Conservation (phyloP, 2,797 vertebrate species). For the Rallus crepitans region DNA sequence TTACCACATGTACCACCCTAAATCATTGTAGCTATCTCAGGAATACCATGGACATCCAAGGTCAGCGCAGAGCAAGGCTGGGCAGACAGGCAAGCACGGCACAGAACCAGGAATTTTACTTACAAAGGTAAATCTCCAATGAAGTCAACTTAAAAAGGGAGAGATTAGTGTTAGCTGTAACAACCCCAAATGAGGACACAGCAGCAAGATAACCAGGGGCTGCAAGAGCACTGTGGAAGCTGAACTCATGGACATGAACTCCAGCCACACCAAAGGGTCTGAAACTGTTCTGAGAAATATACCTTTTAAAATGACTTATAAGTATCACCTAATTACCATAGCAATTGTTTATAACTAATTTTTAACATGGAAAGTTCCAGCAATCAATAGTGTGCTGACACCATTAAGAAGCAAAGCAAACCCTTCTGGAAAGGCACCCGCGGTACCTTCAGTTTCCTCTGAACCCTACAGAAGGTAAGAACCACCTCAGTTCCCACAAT, state of each 20-base stretch:
- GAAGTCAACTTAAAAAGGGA: background rate
- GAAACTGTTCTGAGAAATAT: background rate
- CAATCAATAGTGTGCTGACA: background rate
- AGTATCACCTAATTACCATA: background rate
- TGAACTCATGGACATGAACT: background rate
- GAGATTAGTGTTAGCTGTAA: background rate
- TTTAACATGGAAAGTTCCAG: background rate
- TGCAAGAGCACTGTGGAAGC: background rate
- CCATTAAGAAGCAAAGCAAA: background rate
- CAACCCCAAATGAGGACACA: background rate
- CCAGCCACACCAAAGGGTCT: background rate
- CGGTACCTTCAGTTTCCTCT: background rate
- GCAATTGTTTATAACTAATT: background rate
- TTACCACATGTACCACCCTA: constrained; percentile 5
- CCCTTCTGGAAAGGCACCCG: background rate
- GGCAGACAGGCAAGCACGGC: background rate
- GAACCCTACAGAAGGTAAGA: background rate
- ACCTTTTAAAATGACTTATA: background rate
- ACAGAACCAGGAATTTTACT: background rate
- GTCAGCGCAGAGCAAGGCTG: background rate
- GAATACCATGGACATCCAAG: constrained; percentile 7
- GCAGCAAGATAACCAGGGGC: background rate
- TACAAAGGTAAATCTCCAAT: background rate
- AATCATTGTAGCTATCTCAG: constrained; percentile 50
- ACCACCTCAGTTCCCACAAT: background rate